Evolutionary conservation across 2,888 invertebrate species (phyloP), one percentile per base, ranked within the genome.

Genomic region (Drosophila fulvimacula): DNA sequence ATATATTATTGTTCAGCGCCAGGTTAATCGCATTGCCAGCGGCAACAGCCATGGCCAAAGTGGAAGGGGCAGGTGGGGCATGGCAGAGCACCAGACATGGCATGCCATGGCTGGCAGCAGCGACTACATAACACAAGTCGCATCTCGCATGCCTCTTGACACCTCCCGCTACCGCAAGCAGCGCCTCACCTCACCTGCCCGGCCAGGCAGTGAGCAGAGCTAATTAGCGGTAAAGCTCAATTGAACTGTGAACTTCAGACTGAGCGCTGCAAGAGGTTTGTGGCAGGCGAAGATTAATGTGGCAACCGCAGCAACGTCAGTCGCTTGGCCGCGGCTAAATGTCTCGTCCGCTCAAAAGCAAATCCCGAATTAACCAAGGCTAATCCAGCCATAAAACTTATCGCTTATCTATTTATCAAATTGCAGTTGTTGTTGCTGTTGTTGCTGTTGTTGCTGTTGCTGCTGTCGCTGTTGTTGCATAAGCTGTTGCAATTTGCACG

Each of bases 211-310:
- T 52, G 34, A 49, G 36, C 46, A 42, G 21, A 42, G 60, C 80
- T 88, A 85, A 82, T 82, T 88, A 85, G 88, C 88, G 86, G 74
- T 73, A 60, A 81, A 81, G 73, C 75, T 75, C 84, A 75, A 82
- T 86, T 86, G 86, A 82, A 82, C 82, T 88, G 82, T 85, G 76
- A 82, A 88, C 88, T 87, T 75, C 73, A 60, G 36, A 13, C 13
- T 7, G 49, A 32, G 64, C 15, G 66, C 69, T 39, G 64, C 65
- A 21, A 48, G 55, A 49, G 36, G 21, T 65, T 49, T 51, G 65
- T 64, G 51, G 64, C 64, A 69, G 27, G 49, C 48, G 30, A 76
- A 64, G 73, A 76, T 73, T 69, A 76, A 73, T 73, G 77, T 38
- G 52, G 52, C 61, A 73, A 56, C 42, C 57, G 55, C 62, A 42